These are phyloP conservation scores for Lithobius niger DNA, from an alignment of 1,140 invertebrate genomes.

Conservation along the genomic window DNA sequence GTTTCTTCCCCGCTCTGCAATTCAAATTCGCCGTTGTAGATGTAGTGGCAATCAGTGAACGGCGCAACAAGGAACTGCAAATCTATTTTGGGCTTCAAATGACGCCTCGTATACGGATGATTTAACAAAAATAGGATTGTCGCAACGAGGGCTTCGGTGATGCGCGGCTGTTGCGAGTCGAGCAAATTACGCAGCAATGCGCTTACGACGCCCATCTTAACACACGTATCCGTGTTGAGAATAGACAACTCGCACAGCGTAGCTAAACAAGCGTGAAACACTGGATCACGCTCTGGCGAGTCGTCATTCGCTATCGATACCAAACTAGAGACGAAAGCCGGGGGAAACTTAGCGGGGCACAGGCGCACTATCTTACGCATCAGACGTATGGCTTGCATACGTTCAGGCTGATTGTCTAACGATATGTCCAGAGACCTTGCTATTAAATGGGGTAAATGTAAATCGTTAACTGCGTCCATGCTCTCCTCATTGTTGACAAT, in stretches of 20 bases:
- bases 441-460: conserved; percentile 68
- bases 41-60: conserved; percentile 80
- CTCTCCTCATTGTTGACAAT: conserved; percentile 60
- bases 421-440: conserved; percentile 59
- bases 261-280: conserved; percentile 65
- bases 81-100: conserved; percentile 49
- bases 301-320: conserved; percentile 65
- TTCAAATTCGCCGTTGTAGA: conserved; percentile 32
- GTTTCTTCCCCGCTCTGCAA: conserved; percentile 57
- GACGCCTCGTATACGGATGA: conserved; percentile 59
- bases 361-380: conserved; percentile 53
- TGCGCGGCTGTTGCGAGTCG: conserved; percentile 56
- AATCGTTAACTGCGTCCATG: conserved; percentile 55
- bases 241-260: conserved; percentile 79
- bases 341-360: conserved; percentile 47
- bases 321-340: conserved; percentile 52
- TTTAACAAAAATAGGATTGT: conserved; percentile 77
- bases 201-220: conserved; percentile 65
- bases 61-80: conserved; percentile 65
- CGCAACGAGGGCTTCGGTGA: conserved; percentile 65
- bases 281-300: conserved; percentile 54
- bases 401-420: conserved; percentile 69
- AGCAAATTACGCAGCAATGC: conserved; percentile 65
- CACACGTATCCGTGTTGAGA: conserved; percentile 62
- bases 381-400: conserved; percentile 74